Percentiles rank a stretch among this genome's conserved stretches.
These are phyloP conservation scores for Zelleria hepariella DNA, from an alignment of 2,888 invertebrate genomes.

Conservation along the genomic window DNA sequence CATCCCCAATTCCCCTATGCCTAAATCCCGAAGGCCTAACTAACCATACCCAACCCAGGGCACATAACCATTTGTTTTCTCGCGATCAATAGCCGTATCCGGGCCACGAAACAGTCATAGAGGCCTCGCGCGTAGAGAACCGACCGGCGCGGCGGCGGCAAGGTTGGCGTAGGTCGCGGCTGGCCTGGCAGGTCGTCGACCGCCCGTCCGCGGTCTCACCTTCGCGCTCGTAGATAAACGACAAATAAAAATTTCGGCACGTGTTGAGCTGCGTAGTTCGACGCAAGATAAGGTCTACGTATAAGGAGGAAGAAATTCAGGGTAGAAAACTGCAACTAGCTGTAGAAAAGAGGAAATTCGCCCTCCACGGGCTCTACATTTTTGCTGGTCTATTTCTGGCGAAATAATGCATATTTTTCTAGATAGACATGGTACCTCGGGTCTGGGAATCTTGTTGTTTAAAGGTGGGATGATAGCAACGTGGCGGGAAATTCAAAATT, in stretches of 20 bases:
- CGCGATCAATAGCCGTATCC: too few relatives aligned
- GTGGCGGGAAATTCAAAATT: too few relatives aligned
- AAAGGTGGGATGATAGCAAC: too few relatives aligned
- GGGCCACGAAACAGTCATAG: constrained; percentile 37
- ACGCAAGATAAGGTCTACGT: neutral
- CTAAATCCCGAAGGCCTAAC: too few relatives aligned
- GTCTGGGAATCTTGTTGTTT: too few relatives aligned
- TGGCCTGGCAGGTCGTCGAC: constrained; percentile 46
- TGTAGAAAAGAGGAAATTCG: neutral
- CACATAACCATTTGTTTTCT: too few relatives aligned
- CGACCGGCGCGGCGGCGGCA: constrained; percentile 20
- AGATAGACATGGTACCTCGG: too few relatives aligned
- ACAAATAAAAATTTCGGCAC: constrained; percentile 29
- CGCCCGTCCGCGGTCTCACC: constrained; percentile 61
- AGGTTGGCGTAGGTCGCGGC: constrained; percentile 20
- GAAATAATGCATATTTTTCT: too few relatives aligned
- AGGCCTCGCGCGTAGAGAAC: constrained; percentile 50
- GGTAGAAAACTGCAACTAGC: neutral
- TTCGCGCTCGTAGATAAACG: constrained; percentile 63
- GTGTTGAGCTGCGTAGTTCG: neutral
- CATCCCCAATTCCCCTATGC: too few relatives aligned
- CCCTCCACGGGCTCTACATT: neutral
- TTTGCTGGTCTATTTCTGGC: too few relatives aligned
- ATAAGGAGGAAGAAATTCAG: neutral
- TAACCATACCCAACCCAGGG: too few relatives aligned